Base-by-base conservation (phyloP, 2,888 invertebrate species). In the Aphidoletes aphidimyza region DNA sequence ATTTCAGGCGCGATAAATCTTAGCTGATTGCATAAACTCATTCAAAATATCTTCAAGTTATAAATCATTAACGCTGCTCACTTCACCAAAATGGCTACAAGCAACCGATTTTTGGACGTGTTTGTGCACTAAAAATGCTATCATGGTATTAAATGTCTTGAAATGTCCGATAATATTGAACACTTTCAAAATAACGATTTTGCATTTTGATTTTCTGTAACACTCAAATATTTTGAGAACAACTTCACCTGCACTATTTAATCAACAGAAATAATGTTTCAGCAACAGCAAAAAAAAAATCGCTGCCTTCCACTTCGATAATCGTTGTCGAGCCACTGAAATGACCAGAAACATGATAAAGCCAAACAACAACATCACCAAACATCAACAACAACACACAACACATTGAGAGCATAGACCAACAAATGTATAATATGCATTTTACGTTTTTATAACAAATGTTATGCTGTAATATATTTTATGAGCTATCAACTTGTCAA, bases 401-500 rank as follows among this genome's bases (percentile, higher is more conserved):
- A n/a, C n/a, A n/a, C n/a, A n/a, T n/a, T n/a, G 14, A 9, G 42
- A 42, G 42, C 69, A 69, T 69, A 69, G 69, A 69, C 69, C 69
- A 30, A 69, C 54, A 54, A 54, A 54, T 22, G n/a, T 22, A 54
- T 54, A 54, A 54, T 54, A 54, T 69, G 69, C 69, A 69, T 69
- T 69, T 69, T 69, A 69, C 69, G 34, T 69, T 69, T 30, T 22
- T 37, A 81, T 81, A 81, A 81, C 37, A 81, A 81, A 81, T 81
- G 81, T 37, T 36, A 37, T 37, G 81, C 81, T 45, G 45, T 83
- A 83, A 45, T 83, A 83, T 83, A 83, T 83, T 83, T 83, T 83
- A 83, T 42, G 83, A 83, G 83, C 83, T 83, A 83, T 83, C 83
- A 83, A 83, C 83, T 83, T 83, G 83, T 83, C 83, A 83, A 83